Conservation (phyloP, 2,888 invertebrate species). For the Drosophila monieri region DNA sequence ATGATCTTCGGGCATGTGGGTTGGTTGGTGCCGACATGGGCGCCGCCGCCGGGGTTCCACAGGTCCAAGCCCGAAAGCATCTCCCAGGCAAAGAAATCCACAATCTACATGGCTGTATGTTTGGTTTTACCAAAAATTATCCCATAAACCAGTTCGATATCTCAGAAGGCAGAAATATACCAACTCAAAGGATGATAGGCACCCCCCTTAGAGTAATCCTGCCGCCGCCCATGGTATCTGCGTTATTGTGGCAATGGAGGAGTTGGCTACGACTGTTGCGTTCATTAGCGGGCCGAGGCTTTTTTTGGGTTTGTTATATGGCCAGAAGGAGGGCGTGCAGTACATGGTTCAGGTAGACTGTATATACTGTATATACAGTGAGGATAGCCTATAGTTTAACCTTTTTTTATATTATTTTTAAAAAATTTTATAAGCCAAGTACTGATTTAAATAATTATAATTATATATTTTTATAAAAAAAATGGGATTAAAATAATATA, state of each 20-base stretch:
- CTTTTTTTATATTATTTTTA: too few relatives aligned
- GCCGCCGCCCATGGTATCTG: constrained; percentile 14
- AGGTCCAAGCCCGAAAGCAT: background rate
- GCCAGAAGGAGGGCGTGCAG: constrained; percentile 69
- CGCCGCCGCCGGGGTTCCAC: background rate
- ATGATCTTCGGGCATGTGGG: constrained; percentile 76
- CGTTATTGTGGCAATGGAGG: constrained; percentile 50
- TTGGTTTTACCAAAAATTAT: background rate
- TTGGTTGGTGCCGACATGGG: constrained; percentile 54
- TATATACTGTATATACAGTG: constrained; percentile 26
- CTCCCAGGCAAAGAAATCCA: background rate
- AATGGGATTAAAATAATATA: background rate
- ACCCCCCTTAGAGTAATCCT: background rate
- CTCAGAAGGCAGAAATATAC: background rate
- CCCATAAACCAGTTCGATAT: background rate
- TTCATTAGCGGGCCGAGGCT: constrained; percentile 72
- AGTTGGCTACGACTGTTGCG: constrained; percentile 69
- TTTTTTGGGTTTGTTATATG: constrained; percentile 60
- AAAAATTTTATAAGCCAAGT: too few relatives aligned
- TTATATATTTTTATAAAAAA: background rate
- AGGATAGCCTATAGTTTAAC: background rate
- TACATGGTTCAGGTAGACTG: constrained; percentile 71
- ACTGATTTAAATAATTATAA: too few relatives aligned
- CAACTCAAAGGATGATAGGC: too few relatives aligned
- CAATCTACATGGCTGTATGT: background rate